phyloP scores from a whole-genome alignment of 2,113 vertebrate genomes.

The Anoura caudifer region DNA sequence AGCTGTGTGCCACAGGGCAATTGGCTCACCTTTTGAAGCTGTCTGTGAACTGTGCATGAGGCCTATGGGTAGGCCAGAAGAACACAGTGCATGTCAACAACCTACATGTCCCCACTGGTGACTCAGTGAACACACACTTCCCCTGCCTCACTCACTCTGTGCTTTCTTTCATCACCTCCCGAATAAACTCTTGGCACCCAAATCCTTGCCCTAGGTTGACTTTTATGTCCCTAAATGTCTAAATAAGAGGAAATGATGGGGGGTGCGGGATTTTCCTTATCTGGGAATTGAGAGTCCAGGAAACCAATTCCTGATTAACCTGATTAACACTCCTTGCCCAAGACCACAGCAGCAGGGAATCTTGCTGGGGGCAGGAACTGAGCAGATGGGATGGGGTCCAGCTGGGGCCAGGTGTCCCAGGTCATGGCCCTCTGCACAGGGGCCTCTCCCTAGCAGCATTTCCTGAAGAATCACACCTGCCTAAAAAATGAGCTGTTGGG shows the following conservation, averaged over 20 bases:
- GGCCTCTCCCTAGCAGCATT: background rate
- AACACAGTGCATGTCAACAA: fast-evolving
- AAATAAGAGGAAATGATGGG: background rate
- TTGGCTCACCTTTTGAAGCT: too few species aligned
- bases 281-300: background rate
- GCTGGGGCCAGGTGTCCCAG: background rate
- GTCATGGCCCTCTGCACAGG: background rate
- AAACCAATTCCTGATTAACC: background rate
- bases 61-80: background rate
- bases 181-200: background rate
- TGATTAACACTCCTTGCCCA: background rate
- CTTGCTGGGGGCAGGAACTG: background rate
- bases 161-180: background rate
- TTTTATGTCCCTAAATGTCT: background rate
- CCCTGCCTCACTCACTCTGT: background rate
- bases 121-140: background rate
- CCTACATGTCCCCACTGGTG: fast-evolving
- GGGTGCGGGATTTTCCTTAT: background rate
- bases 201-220: background rate
- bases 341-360: background rate
- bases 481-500: background rate
- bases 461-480: background rate
- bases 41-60: background rate
- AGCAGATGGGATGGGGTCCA: background rate
- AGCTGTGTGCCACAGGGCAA: background rate